Evolutionary conservation across 2,113 vertebrate species (phyloP), one percentile per base, ranked within the genome.

Genomic region (Ophiodon elongatus): DNA sequence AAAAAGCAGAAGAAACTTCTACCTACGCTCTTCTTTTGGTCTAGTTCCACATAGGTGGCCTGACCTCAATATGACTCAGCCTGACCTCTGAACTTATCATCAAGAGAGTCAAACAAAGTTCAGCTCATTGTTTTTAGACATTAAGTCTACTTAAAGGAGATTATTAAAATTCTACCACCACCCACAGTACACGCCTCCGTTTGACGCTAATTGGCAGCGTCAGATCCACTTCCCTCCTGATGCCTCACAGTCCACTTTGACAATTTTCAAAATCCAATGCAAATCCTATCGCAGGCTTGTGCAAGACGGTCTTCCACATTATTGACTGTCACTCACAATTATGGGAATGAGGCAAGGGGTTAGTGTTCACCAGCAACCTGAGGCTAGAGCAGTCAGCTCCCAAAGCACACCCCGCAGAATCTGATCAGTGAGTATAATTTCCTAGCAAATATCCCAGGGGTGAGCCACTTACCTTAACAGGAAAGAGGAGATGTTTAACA

Each of bases 391-490:
- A 79, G 87, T 74, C 89, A 47, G 87, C 87, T 92, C 91, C 92
- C 93, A 87, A 90, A 90, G 92, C 86, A 70, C 87, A 76, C 75
- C 89, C 83, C 73, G 67, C 87, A 91, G 76, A 95, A 96, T 94
- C 90, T 94, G 92, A 96, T 95, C 94, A 95, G 91, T 90, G 93
- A 94, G 91, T 92, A 92, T 93, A 92, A 94, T 95, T 95, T 93
- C 89, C 82, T 67, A 7, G 79, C 90, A 92, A 91, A 92, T 90
- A 91, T 95, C 95, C 92, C 94, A 82, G 85, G 93, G 94, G 95
- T 91, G 91, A 87, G 87, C 88, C 93, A 94, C 89, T 94, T 93
- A 90, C 91, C 90, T 92, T 94, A 93, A 94, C 94, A 92, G 90
- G 92, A 91, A 91, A 94, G 89, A 80, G 76, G 83, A 90, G 86